These are phyloP conservation scores for Bombus pascuorum DNA, from an alignment of 1,140 invertebrate genomes.

Conservation along the genomic window DNA sequence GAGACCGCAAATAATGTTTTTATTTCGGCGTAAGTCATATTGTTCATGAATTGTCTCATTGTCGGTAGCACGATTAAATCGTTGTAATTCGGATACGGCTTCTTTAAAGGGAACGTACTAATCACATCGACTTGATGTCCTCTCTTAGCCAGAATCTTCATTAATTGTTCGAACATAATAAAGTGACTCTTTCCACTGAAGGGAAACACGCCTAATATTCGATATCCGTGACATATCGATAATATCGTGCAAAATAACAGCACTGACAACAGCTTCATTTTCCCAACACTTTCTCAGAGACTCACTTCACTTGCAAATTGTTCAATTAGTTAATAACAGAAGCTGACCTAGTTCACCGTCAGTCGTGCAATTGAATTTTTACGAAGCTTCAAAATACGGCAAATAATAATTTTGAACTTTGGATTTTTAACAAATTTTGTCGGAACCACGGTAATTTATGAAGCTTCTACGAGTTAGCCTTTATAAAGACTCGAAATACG, in stretches of 20 bases:
- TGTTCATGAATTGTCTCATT: constrained; percentile 59
- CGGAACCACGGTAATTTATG: fast-evolving
- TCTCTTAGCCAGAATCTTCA: constrained; percentile 82
- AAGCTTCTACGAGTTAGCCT: too few relatives aligned
- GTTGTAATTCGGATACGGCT: constrained; percentile 81
- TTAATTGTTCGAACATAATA: constrained; percentile 82
- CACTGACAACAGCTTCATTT: constrained; percentile 43
- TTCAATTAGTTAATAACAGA: not conserved
- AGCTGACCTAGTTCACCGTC: fast-evolving
- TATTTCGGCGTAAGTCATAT: constrained; percentile 54
- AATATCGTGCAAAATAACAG: not conserved
- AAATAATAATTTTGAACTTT: not conserved
- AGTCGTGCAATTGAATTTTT: not conserved
- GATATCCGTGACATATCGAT: constrained; percentile 56
- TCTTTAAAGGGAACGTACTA: constrained; percentile 81
- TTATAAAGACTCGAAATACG: too few relatives aligned
- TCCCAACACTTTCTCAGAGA: fast-evolving
- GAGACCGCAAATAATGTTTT: fast-evolving
- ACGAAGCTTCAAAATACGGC: not conserved
- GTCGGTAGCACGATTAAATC: constrained; percentile 76
- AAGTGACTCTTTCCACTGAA: constrained; percentile 84
- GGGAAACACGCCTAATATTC: constrained; percentile 80
- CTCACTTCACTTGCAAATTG: not conserved
- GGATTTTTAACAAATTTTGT: too few relatives aligned
- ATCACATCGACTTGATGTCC: constrained; percentile 85